Base-by-base conservation (phyloP, 64 coral and sea anemone species). In the Acropora tenuis region DNA sequence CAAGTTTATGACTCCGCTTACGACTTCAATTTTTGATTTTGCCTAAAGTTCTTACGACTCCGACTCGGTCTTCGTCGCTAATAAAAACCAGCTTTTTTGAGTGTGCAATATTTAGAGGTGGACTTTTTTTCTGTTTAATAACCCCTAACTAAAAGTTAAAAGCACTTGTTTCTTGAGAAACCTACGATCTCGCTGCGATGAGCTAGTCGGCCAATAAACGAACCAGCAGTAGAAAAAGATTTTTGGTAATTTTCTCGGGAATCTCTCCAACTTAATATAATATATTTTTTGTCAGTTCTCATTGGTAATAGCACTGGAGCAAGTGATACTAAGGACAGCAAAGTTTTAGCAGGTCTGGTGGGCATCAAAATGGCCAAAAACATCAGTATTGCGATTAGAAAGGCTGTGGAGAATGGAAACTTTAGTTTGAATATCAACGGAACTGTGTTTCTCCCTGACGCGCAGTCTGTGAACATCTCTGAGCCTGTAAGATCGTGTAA, bases 401-500 rank as follows among this genome's bases (percentile, higher is more conserved):
- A 50, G 16, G 77, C 65, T 53, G 43, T 88, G 3, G 43, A 82
- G 79, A 93, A 83, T 50, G 86, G 92, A 12, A 83, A 18, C 16
- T 45, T 93, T 6, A 79, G 41, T 1, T 47, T 93, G 6, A 88
- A 65, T 50, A 78, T 93, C 18, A 88, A 63, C 58, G 78, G 92
- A 30, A 72, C 78, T 20, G 69, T 68, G 48, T 48, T 80, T 41
- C 43, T 30, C 8, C 68, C 92, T 4, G 53, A 82, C 16, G 65
- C n/a, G 46, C 1, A 76, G 5, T 88, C 86, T 2, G 20, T 93
- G 50, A 82, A 71, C 12, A 58, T 82, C 42, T 74, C 89, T 18
- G 9, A 53, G 7, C 78, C 89, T 82, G 5, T 52, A 6, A 80
- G 11, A 17, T 10, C 6, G 3, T 90, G 89, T 58, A 15, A 7